Evolutionary conservation across 2,797 vertebrate genomes (phyloP).

Genomic region (Brachyrhaphis roseni): DNA sequence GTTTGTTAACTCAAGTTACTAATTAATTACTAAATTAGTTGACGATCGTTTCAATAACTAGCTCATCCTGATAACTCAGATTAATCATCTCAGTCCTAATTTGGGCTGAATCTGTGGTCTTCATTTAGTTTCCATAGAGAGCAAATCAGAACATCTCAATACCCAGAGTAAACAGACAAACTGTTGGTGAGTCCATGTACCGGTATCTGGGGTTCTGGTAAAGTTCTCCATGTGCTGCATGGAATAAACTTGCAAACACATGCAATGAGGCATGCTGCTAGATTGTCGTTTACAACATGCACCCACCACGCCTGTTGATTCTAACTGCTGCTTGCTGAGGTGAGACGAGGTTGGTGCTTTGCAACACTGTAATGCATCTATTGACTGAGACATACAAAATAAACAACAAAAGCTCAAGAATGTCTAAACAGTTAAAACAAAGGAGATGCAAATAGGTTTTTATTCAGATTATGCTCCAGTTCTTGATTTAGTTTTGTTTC

Average conservation of each 20-base stretch:
- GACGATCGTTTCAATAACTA: too few relatives aligned
- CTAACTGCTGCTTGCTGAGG: neutral
- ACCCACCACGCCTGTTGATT: neutral
- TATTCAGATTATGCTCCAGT: neutral
- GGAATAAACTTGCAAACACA: neutral
- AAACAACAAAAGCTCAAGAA: neutral
- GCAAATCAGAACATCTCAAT: slow-evolving; percentile 7
- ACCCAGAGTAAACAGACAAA: neutral
- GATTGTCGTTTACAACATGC: neutral
- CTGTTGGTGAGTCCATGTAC: neutral
- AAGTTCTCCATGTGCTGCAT: neutral
- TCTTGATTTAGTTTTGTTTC: neutral
- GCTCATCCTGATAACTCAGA: too few relatives aligned
- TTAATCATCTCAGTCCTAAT: too few relatives aligned
- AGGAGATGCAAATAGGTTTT: neutral
- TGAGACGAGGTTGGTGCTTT: neutral
- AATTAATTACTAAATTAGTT: too few relatives aligned
- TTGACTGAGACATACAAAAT: neutral
- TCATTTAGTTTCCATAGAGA: neutral
- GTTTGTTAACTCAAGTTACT: too few relatives aligned
- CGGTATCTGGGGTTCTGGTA: neutral
- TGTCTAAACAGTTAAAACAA: neutral
- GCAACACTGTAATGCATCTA: neutral
- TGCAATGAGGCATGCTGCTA: neutral
- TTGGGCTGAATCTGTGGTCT: neutral